Conservation (phyloP, 2,797 vertebrate species). For the Catostomus latipinnis region DNA sequence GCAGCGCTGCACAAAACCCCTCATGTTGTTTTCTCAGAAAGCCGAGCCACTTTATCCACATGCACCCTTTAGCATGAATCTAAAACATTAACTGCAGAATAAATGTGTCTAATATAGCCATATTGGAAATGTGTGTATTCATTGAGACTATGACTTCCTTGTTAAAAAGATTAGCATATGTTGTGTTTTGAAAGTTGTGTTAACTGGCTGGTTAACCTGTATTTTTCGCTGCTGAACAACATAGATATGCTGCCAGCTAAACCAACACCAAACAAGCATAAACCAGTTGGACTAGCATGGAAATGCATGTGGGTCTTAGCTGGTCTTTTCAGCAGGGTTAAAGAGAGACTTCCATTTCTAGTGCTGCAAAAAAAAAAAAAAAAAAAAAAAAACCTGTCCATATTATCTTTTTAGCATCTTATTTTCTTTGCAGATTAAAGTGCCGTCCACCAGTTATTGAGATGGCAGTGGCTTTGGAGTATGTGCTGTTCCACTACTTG, state of each 20-base stretch:
- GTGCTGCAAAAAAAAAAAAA: no score
- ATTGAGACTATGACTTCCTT: neutral
- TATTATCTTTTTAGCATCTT: neutral
- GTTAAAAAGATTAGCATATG: no score
- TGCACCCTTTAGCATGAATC: neutral
- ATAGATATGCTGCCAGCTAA: no score
- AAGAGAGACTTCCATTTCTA: no score
- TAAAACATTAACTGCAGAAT: conserved; percentile 16
- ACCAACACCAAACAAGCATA: no score
- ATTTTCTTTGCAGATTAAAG: conserved; percentile 3
- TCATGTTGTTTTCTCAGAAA: conserved; percentile 46
- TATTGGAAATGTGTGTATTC: neutral
- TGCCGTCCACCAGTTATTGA: neutral
- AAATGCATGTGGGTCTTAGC: no score
- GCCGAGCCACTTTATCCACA: conserved; percentile 1
- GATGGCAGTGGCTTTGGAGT: neutral
- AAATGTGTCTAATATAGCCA: neutral
- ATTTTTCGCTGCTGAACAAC: no score
- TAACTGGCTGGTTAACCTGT: no score
- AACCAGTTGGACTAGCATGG: no score
- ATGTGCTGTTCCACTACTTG: neutral
- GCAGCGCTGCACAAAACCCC: conserved; percentile 32
- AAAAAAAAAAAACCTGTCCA: no score
- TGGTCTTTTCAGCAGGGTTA: no score
- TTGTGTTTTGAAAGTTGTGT: no score